Percentiles rank a stretch among this genome's conserved stretches.
Evolutionary conservation across 2,888 invertebrate species (phyloP).

Genomic region (Sisyra nigra): DNA sequence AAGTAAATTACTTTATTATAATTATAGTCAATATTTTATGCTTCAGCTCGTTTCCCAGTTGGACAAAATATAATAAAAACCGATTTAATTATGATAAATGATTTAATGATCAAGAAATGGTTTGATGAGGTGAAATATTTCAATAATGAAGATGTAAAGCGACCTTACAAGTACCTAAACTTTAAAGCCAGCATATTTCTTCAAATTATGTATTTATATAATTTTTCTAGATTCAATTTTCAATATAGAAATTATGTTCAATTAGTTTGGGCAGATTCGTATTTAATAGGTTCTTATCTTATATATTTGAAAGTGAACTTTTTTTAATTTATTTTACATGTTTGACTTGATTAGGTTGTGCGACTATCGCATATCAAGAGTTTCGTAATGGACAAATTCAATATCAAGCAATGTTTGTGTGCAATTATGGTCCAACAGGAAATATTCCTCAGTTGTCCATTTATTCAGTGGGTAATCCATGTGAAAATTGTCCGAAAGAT

Average conservation of each 20-base stretch:
- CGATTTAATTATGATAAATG: constrained; percentile 20
- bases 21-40: no score
- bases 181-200: no score
- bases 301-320: no score
- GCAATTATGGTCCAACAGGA: constrained; percentile 26
- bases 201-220: no score
- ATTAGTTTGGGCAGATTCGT: constrained; percentile 23
- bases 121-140: no score
- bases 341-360: constrained; percentile 19
- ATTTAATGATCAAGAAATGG: constrained; percentile 10
- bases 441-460: constrained; percentile 22
- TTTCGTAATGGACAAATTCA: constrained; percentile 13
- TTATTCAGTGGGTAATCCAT: constrained; percentile 20
- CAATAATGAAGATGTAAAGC: no score
- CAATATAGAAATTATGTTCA: constrained; percentile 15
- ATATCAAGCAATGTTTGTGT: constrained; percentile 22
- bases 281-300: constrained; percentile 18
- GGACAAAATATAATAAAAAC: constrained; percentile 27
- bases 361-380: constrained; percentile 20
- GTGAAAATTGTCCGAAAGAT: constrained; percentile 20
- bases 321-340: no score
- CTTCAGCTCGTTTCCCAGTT: constrained; percentile 24
- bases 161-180: no score
- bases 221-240: no score
- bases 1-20: no score